Conservation (phyloP, 2,797 vertebrate genomes). For the Melanotaenia parkinsoni region DNA sequence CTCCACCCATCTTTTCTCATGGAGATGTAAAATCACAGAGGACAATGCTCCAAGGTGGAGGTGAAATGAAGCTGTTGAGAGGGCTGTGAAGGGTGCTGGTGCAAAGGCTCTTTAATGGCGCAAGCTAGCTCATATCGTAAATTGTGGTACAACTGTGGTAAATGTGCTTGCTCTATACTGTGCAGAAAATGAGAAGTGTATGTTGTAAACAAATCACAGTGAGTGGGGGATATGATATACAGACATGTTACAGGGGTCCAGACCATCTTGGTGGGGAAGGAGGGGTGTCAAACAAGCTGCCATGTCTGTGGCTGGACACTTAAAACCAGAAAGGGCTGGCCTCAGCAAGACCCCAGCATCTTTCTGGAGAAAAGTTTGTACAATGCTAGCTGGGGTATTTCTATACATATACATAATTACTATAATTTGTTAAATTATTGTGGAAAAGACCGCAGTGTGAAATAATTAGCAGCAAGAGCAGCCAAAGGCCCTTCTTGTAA, state of each 20-base stretch:
- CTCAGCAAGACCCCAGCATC: constrained; percentile 11
- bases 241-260: constrained; percentile 26
- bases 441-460: constrained; percentile 47
- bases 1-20: constrained; percentile 67
- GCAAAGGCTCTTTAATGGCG: constrained; percentile 17
- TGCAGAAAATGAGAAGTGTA: constrained; percentile 55
- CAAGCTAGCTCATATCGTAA: constrained; percentile 65
- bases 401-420: constrained; percentile 56
- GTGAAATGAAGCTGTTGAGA: constrained; percentile 53
- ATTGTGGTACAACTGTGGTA: constrained; percentile 61
- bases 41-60: constrained; percentile 50
- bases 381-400: constrained; percentile 19
- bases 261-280: neutral
- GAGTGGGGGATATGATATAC: constrained; percentile 42
- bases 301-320: constrained; percentile 9
- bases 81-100: constrained; percentile 15
- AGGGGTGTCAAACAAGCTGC: constrained; percentile 41
- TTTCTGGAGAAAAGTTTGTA: neutral
- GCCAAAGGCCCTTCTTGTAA: constrained; percentile 43
- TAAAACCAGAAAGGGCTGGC: constrained; percentile 9
- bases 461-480: constrained; percentile 63
- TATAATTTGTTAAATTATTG: constrained; percentile 64
- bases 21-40: constrained; percentile 61
- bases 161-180: constrained; percentile 63
- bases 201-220: constrained; percentile 58